phyloP scores from a whole-genome alignment of 1,140 invertebrate genomes.

The Drosophila melanogaster region Release_6_plus_ISO1_MT NC_004354.4:8961501-8962000 shows the following conservation, averaged over 20 bases:
- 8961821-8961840: constrained; percentile 14
- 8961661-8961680: constrained; percentile 35
- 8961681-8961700: neutral
- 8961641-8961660: constrained; percentile 11
- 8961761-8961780: constrained; percentile 44
- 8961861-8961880: constrained; percentile 18
- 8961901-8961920: constrained; percentile 41
- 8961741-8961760: constrained; percentile 34
- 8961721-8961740: constrained; percentile 11
- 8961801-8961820: constrained; percentile 37
- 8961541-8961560: constrained; percentile 49
- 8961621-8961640: neutral
- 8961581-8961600: constrained; percentile 49
- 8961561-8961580: constrained; percentile 49
- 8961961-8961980: constrained; percentile 14
- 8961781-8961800: constrained; percentile 8
- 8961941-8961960: constrained; percentile 60
- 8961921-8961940: constrained; percentile 44
- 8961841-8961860: constrained; percentile 45
- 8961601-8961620: constrained; percentile 47
- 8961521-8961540: constrained; percentile 47
- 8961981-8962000: constrained; percentile 13
- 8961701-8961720: neutral
- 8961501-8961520: constrained; percentile 21
- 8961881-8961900: constrained; percentile 37